These are phyloP conservation scores for Phania funesta DNA, from an alignment of 2,888 invertebrate species.

Conservation along the genomic window DNA sequence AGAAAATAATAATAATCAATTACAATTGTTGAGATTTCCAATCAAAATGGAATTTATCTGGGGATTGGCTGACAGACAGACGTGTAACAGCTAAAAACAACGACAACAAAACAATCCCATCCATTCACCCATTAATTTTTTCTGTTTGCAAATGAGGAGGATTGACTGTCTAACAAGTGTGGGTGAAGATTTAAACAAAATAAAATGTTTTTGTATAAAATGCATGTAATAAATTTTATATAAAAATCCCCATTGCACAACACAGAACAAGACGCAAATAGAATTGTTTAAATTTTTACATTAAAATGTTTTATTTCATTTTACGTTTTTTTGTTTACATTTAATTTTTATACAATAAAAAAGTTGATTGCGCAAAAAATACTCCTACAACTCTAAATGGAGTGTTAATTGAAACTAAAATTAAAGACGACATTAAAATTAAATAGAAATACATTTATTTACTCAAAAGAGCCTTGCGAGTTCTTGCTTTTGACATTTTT, in stretches of 20 bases:
- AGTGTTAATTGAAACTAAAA: slow-evolving; percentile 52
- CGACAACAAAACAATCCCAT: slow-evolving; percentile 18
- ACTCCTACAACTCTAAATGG: slow-evolving; percentile 20
- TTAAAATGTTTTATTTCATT: not conserved
- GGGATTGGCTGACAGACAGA: slow-evolving; percentile 53
- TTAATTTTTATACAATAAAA: not conserved
- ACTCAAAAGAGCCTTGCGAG: slow-evolving; percentile 12
- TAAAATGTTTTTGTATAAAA: slow-evolving; percentile 11
- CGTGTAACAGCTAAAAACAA: slow-evolving; percentile 1
- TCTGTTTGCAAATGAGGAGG: slow-evolving; percentile 13
- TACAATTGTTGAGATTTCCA: slow-evolving; percentile 25
- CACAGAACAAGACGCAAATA: not conserved
- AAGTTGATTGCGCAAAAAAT: not conserved
- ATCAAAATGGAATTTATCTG: slow-evolving; percentile 55
- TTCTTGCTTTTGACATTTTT: slow-evolving; percentile 52
- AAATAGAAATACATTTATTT: slow-evolving; percentile 35
- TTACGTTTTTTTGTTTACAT: not conserved
- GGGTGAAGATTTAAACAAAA: slow-evolving; percentile 49
- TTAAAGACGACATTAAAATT: not conserved
- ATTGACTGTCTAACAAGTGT: slow-evolving; percentile 62
- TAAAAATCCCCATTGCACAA: slow-evolving; percentile 8
- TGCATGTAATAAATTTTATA: slow-evolving; percentile 39
- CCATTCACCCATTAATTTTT: not conserved
- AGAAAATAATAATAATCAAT: slow-evolving; percentile 27
- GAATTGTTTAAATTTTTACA: slow-evolving; percentile 11